Percentiles rank a stretch among this genome's conserved stretches.
phyloP scores from a whole-genome alignment of 2,888 invertebrate species.

The Choreutis nemorana region DNA sequence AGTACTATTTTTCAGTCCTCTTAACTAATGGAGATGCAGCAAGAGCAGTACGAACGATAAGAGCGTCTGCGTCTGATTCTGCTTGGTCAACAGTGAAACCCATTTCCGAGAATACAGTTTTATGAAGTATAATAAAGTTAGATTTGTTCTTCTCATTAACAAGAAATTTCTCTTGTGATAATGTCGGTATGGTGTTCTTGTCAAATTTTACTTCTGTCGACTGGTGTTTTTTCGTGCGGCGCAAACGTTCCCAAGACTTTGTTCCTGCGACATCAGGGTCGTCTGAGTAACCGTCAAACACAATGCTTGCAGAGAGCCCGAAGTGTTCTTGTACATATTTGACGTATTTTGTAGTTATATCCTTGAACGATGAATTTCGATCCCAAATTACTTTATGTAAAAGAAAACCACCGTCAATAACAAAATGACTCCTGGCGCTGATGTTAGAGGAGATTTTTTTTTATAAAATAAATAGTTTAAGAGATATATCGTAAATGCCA shows the following conservation, averaged over 20 bases:
- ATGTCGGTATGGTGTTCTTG: constrained; percentile 5
- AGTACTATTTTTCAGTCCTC: too few species aligned
- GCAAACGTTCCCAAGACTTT: constrained; percentile 1
- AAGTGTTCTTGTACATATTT: not conserved
- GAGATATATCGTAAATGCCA: too few species aligned
- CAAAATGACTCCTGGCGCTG: constrained; percentile 4
- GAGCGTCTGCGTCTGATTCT: constrained; percentile 7
- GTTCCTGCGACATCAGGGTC: not conserved
- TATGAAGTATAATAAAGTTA: constrained; percentile 5
- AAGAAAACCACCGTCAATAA: constrained; percentile 8
- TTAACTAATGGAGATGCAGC: constrained; percentile 7
- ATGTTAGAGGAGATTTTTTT: too few species aligned
- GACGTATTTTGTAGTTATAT: not conserved
- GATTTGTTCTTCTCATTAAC: constrained; percentile 8
- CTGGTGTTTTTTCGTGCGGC: constrained; percentile 5
- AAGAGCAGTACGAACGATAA: constrained; percentile 6
- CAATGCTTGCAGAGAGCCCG: not conserved
- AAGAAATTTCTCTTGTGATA: constrained; percentile 8
- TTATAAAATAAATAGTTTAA: too few species aligned
- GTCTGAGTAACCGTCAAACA: constrained; percentile 1
- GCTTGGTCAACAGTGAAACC: constrained; percentile 8
- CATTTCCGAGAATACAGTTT: constrained; percentile 6
- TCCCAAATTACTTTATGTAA: constrained; percentile 1
- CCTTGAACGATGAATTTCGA: not conserved
- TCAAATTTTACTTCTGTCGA: constrained; percentile 6